Evolutionary conservation across 1,140 invertebrate species (phyloP), one percentile per base, ranked within the genome.

Genomic region (Phymastichus coffea): DNA sequence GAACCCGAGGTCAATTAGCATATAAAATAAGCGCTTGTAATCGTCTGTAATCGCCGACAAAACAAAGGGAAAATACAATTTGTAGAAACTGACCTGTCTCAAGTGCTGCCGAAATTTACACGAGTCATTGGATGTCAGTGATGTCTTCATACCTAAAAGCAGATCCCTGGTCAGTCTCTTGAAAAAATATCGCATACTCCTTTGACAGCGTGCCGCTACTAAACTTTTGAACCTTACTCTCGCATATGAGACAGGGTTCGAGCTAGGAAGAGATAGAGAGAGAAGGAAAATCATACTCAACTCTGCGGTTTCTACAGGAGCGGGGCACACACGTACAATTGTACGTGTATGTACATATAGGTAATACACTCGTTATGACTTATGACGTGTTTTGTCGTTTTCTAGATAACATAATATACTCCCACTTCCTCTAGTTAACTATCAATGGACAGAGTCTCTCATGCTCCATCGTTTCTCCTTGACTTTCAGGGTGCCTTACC

Each of bases 51-150:
- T n/a, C n/a, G n/a, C n/a, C n/a, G n/a, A 53, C 14, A 19, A 23
- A 17, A 23, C 40, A 44, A 54, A 43, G 33, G 1, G n/a, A 44
- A 20, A 30, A 33, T 14, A 44, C 2, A 19, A 44, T 3, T 19
- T 17, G n/a, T n/a, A n/a, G n/a, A 25, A 1, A 58, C 56, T 41
- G 15, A 58, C 57, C 48, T 59, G 48, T 19, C 35, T 23, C 2
- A 33, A 26, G 1, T 26, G 48, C 2, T 37, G 40, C 22, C 57
- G 57, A 44, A 59, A 26, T 26, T 46, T 59, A 12, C 48, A 58
- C 1, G 26, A n/a, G 17, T 43, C 14, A 26, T 8, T 25, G 1
- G 38, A 10, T 20, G 25, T 17, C 26, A 44, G 40, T 33, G 23
- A 15, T 20, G 1, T 43, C 43, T 52, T 25, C 57, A 51, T 58